These are phyloP conservation scores for Limnodromus scolopaceus DNA, from an alignment of 2,797 vertebrate species.

Conservation along the genomic window DNA sequence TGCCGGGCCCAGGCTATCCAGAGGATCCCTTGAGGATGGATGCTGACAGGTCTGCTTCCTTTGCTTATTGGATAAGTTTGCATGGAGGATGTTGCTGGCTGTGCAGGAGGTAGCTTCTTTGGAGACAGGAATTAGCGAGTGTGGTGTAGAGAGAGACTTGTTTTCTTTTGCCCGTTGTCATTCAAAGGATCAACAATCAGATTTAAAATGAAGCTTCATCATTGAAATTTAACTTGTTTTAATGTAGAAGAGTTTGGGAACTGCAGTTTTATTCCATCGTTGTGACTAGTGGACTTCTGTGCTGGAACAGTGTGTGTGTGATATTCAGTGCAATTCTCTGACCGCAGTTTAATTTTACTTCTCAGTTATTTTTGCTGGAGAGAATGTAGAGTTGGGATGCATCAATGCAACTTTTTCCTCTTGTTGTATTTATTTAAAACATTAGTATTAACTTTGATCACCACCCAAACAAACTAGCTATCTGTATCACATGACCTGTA, in stretches of 20 bases:
- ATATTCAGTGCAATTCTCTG: not conserved
- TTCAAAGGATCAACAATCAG: not conserved
- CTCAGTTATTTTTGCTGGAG: not conserved
- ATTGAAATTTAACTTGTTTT: not conserved
- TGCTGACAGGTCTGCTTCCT: not conserved
- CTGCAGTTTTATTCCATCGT: not conserved
- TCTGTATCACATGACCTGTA: accelerated
- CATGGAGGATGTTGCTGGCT: not conserved
- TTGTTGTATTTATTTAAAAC: not conserved
- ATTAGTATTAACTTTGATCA: not conserved
- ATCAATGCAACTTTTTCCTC: not conserved
- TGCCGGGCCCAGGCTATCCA: not conserved
- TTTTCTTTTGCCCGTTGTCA: not conserved
- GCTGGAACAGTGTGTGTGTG: not conserved
- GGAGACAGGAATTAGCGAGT: not conserved
- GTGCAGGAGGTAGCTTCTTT: not conserved
- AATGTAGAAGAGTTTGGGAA: not conserved
- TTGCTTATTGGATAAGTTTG: not conserved
- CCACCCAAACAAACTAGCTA: not conserved
- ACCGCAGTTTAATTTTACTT: not conserved
- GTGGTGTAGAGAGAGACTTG: not conserved
- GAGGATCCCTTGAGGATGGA: not conserved
- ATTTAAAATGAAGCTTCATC: not conserved
- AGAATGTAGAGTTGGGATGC: not conserved
- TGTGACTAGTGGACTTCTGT: not conserved